phyloP scores from a whole-genome alignment of 2,888 invertebrate genomes.

The Eilema depressum region DNA sequence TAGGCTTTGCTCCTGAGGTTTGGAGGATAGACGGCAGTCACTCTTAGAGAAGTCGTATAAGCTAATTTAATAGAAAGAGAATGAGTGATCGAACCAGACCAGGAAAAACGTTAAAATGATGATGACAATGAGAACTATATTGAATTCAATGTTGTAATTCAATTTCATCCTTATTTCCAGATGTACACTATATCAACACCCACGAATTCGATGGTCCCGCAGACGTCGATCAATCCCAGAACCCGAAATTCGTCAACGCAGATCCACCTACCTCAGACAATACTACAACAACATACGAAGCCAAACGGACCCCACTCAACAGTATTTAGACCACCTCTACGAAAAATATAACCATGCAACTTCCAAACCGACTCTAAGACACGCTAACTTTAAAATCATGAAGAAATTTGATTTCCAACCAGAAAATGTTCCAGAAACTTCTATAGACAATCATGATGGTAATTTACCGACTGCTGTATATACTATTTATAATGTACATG shows the following conservation, averaged over 20 bases:
- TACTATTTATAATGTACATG: slow-evolving; percentile 82
- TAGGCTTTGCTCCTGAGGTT: too few relatives aligned
- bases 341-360: slow-evolving; percentile 80
- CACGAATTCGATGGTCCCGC: slow-evolving; percentile 93
- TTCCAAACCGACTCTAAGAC: slow-evolving; percentile 78
- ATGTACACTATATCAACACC: slow-evolving; percentile 95
- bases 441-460: slow-evolving; percentile 62
- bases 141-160: not conserved
- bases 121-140: not conserved
- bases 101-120: too few relatives aligned
- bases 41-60: too few relatives aligned
- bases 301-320: slow-evolving; percentile 65
- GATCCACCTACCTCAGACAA: slow-evolving; percentile 77
- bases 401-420: slow-evolving; percentile 79
- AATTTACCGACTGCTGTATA: slow-evolving; percentile 80
- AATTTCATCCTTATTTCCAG: slow-evolving; percentile 61
- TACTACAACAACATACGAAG: slow-evolving; percentile 75
- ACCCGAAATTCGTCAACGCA: slow-evolving; percentile 72
- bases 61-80: too few relatives aligned
- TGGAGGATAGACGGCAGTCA: too few relatives aligned
- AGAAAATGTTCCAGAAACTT: slow-evolving; percentile 62
- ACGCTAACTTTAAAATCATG: slow-evolving; percentile 82
- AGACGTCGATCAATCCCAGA: slow-evolving; percentile 86
- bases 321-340: slow-evolving; percentile 72
- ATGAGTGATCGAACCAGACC: too few relatives aligned